Percentiles rank a stretch among this genome's conserved stretches.
Evolutionary conservation across 2,113 vertebrate species (phyloP).

Genomic region (Craseonycteris thonglongyai): DNA sequence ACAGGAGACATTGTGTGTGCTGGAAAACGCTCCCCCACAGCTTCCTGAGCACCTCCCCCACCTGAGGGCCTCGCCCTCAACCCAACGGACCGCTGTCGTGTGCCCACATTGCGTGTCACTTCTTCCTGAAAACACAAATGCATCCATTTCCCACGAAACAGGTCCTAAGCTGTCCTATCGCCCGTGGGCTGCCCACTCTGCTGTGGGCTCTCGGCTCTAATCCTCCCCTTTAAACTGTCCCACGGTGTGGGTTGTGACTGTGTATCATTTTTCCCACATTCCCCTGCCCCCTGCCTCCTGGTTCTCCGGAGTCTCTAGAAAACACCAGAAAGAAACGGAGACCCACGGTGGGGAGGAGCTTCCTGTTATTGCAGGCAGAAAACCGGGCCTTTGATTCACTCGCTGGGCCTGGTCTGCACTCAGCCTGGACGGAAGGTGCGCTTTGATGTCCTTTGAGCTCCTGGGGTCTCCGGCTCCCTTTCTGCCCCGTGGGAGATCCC

Average conservation of each 20-base stretch:
- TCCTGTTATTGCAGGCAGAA: neutral
- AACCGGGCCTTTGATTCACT: too few species aligned
- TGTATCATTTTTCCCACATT: neutral
- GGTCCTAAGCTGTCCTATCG: neutral
- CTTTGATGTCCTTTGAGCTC: neutral
- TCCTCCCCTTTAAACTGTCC: neutral
- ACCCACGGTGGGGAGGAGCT: too few species aligned
- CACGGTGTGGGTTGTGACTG: neutral
- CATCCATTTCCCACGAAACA: neutral
- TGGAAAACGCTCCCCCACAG: neutral
- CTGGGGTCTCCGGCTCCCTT: neutral
- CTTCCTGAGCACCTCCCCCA: neutral
- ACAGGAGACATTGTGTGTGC: neutral
- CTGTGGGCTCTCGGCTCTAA: neutral
- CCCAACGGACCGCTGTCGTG: neutral
- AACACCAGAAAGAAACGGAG: neutral
- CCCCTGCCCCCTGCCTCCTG: neutral
- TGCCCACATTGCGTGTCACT: neutral
- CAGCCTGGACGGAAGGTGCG: neutral
- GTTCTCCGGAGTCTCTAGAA: neutral
- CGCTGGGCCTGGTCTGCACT: too few species aligned
- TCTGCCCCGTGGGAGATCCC: too few species aligned
- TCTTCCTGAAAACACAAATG: neutral
- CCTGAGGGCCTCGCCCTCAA: neutral
- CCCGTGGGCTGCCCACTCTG: neutral